Percentiles rank a stretch among this genome's conserved stretches.
Conservation (phyloP, 1,140 invertebrate species). For the Aporrectodea caliginosa region DNA sequence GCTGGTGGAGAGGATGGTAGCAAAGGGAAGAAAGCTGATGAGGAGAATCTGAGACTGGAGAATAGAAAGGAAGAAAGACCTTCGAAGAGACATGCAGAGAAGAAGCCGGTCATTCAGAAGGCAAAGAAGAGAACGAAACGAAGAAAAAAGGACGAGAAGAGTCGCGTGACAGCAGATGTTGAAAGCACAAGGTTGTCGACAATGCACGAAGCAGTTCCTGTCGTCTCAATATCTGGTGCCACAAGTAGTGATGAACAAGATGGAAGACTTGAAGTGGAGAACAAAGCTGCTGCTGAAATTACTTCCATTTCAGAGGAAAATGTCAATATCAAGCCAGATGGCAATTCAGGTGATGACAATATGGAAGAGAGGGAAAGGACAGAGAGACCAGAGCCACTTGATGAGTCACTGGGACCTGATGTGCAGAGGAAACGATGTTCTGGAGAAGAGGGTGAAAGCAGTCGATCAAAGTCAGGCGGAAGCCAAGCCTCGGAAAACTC, state of each 20-base stretch:
- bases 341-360: conserved; percentile 36
- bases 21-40: neutral
- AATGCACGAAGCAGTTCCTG: neutral
- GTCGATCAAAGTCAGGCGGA: neutral
- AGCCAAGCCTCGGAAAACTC: conserved; percentile 30
- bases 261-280: conserved; percentile 9
- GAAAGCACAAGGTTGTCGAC: neutral
- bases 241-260: neutral
- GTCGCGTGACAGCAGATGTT: neutral
- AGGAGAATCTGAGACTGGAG: neutral
- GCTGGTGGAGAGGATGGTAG: neutral
- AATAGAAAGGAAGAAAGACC: neutral
- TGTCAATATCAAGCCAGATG: conserved; percentile 21
- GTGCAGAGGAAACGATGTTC: too few species aligned
- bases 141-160: neutral
- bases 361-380: conserved; percentile 36
- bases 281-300: neutral
- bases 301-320: neutral
- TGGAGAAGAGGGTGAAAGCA: conserved; percentile 35
- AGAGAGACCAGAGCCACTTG: conserved; percentile 17
- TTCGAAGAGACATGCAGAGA: neutral
- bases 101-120: neutral
- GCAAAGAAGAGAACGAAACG: neutral
- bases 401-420: too few species aligned
- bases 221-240: neutral